Base-by-base conservation (phyloP, 2,888 invertebrate species). In the Machimus rusticus region DNA sequence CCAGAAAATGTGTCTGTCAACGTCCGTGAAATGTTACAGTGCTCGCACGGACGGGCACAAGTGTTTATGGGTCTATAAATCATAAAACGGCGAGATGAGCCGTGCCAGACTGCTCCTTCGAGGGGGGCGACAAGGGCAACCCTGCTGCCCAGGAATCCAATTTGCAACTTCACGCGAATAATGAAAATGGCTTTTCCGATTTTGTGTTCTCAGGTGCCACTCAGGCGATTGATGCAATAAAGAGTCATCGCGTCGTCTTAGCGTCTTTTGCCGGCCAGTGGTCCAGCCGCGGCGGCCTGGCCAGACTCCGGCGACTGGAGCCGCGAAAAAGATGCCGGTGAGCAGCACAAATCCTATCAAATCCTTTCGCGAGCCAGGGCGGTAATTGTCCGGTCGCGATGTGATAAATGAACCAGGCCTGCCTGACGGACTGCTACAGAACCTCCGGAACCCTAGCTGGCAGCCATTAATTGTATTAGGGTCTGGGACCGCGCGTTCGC, bases 151-250 rank as follows among this genome's bases (percentile, higher is more conserved):
- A 31, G 28, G 81, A 81, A 81, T 81, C 81, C 51, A 81, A 81
- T 81, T 81, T 81, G 81, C 81, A 81, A 55, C 81, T 81, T 81
- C 81, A 81, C 55, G 81, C 81, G 81, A 81, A 55, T 81, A 55
- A 81, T 81, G 81, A 55, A 55, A 81, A 55, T 81, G 55, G 14
- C 19, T 78, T 78, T 78, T 78, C 78, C 43, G 78, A 78, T 78
- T 78, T 78, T 43, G 23, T 43, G 37, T 78, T 78, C 78, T 78
- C 43, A 78, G 43, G 78, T 78, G 39, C 43, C 37, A 81, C 43
- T 76, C 39, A n/a, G 76, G 31, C 39, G 37, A 81, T 81, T 81
- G 51, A 37, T 51, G 51, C 55, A 55, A 55, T 55, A 81, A 81
- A 46, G 19, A 28, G 51, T 55, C 51, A 55, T 51, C 28, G 28